Base-by-base conservation (phyloP, 1,140 invertebrate species). In the Euschistus heros region DNA sequence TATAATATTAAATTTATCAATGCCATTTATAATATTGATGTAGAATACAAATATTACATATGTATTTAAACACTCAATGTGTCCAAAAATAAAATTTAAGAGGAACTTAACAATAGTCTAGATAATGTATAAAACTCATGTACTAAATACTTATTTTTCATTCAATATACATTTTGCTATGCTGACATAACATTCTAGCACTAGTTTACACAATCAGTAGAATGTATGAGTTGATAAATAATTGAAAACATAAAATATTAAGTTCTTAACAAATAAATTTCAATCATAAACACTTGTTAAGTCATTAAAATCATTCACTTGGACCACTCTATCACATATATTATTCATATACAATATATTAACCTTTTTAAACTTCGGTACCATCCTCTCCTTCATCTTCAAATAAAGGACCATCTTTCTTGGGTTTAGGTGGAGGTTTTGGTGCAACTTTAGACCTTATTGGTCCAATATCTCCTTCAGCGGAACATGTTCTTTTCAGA, bases 361-460 rank as follows among this genome's bases (percentile, higher is more conserved):
- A 20, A 50, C 47, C 22, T 52, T 64, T 59, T 79, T 75, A 89
- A 77, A 92, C 88, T 80, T 91, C 88, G 70, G 88, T 92, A 47
- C 89, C 89, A 70, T 92, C 88, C 72, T 91, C 88, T 14, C 86
- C 87, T 76, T 92, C 88, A 72, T 92, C 89, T 71, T 91, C 87
- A 70, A 89, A 90, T 50, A 89, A 74, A 30, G 87, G 86, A 80
- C 82, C 69, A 74, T 77, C 50, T 79, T 80, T 14, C 71, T 87
- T 89, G 77, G 86, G 86, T 72, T 88, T 89, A 0, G 88, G 88
- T 68, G 89, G 89, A 30, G 87, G 87, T 72, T 86, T 80, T 0
- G 89, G 88, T 17, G 89, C 87, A 22, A 89, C 83, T 75, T 91
- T 91, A 24, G 59, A 33, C 26, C 30, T 61, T 18, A 44, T 18